phyloP scores from a whole-genome alignment of 2,113 vertebrate genomes.

The Nycticebus coucang region DNA sequence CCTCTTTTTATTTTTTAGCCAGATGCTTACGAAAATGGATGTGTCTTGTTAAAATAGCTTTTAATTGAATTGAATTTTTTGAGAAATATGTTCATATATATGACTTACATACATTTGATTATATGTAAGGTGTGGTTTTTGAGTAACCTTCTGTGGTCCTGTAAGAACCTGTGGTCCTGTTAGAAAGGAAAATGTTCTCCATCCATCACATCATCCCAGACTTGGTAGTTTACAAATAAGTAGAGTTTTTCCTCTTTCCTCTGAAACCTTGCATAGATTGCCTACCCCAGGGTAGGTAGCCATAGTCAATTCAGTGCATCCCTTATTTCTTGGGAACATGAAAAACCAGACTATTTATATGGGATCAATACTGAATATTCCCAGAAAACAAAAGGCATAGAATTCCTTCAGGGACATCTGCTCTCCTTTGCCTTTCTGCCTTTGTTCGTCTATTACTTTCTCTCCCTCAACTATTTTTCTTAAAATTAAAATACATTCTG shows the following conservation, averaged over 20 bases:
- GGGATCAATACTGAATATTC: not conserved
- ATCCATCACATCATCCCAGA: not conserved
- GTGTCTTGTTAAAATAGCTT: not conserved
- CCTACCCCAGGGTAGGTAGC: not conserved
- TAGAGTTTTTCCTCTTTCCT: too few species aligned
- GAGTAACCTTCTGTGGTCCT: not conserved
- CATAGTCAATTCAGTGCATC: not conserved
- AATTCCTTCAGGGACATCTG: not conserved
- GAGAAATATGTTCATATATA: not conserved
- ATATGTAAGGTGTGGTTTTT: not conserved
- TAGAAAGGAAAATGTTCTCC: not conserved
- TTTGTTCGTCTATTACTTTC: not conserved
- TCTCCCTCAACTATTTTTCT: not conserved
- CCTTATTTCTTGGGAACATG: not conserved
- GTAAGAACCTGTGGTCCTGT: too few species aligned
- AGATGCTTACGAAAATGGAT: not conserved
- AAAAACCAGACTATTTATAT: not conserved
- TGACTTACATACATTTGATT: not conserved
- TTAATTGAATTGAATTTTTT: not conserved
- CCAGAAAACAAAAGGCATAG: not conserved
- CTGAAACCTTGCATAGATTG: not conserved
- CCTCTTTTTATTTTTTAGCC: not conserved
- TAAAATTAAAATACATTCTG: not conserved
- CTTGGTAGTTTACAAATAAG: not conserved
- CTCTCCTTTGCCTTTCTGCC: not conserved